These are phyloP conservation scores for Clarias macrocephalus DNA, from an alignment of 2,113 vertebrate genomes.

Conservation along the genomic window DNA sequence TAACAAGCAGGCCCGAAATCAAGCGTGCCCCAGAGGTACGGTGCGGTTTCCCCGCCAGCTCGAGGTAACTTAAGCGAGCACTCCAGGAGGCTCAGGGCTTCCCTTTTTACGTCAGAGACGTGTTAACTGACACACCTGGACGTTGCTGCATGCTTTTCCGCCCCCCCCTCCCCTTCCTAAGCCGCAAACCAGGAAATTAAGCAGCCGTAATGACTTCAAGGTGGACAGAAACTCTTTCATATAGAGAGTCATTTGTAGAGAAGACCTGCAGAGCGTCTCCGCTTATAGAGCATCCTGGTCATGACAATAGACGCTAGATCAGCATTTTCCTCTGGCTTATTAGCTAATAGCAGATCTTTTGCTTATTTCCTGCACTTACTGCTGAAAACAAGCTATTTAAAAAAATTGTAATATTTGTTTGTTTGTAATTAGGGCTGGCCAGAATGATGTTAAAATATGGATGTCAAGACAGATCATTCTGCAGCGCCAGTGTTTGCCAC, in stretches of 20 bases:
- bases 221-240: conserved; percentile 37
- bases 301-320: not conserved
- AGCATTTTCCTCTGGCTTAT: not conserved
- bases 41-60: conserved; percentile 38
- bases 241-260: not conserved
- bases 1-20: conserved; percentile 40
- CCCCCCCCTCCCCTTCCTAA: not conserved
- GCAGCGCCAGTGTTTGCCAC: too few relatives aligned
- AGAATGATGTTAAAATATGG: not conserved
- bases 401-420: not conserved
- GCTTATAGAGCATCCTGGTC: not conserved
- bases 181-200: conserved; percentile 18
- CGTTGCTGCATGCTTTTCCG: not conserved
- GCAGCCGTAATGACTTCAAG: conserved; percentile 46
- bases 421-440: not conserved
- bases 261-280: not conserved
- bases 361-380: not conserved
- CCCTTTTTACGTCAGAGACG: conserved; percentile 51
- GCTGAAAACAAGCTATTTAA: not conserved
- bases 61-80: conserved; percentile 38
- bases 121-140: conserved; percentile 52
- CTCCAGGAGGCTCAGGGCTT: conserved; percentile 40
- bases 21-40: conserved; percentile 37
- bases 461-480: not conserved
- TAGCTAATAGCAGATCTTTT: not conserved